These are phyloP conservation scores for Pediacus dermestoides DNA, from an alignment of 2,888 invertebrate genomes.

Conservation along the genomic window DNA sequence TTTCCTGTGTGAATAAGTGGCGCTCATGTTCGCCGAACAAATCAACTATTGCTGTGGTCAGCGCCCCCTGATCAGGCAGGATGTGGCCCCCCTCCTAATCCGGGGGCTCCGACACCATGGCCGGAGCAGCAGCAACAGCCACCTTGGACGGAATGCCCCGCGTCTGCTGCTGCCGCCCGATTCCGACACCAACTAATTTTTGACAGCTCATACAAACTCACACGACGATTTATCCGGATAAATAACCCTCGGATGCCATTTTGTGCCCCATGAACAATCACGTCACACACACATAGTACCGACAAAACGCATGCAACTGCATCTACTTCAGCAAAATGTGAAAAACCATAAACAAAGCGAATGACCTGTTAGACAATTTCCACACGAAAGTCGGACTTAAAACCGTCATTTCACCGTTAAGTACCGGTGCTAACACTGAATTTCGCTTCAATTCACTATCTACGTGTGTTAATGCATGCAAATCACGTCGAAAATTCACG, in stretches of 20 bases:
- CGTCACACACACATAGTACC: no score
- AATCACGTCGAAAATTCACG: conserved; percentile 31
- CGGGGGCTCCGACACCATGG: conserved; percentile 39
- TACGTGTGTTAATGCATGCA: conserved; percentile 19
- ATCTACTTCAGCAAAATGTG: conserved; percentile 28
- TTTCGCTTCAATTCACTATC: conserved; percentile 25
- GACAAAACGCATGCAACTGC: no score
- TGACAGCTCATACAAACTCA: conserved; percentile 8
- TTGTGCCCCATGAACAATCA: no score
- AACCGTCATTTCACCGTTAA: conserved; percentile 36
- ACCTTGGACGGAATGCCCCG: conserved; percentile 9
- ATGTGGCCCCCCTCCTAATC: conserved; percentile 44
- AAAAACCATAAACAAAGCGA: conserved; percentile 50
- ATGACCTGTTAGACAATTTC: conserved; percentile 52
- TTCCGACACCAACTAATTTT: conserved; percentile 2
- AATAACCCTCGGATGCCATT: no score
- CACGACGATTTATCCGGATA: no score
- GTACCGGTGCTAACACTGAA: conserved; percentile 21
- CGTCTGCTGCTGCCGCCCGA: neutral
- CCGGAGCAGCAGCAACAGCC: conserved; percentile 21
- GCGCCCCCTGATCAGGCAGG: conserved; percentile 39
- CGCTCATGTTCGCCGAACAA: no score
- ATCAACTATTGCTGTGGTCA: conserved; percentile 23
- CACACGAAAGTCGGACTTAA: conserved; percentile 32
- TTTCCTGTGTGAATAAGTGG: no score